These are phyloP conservation scores for Falcunculus frontatus DNA, from an alignment of 2,113 vertebrate species.

Conservation along the genomic window DNA sequence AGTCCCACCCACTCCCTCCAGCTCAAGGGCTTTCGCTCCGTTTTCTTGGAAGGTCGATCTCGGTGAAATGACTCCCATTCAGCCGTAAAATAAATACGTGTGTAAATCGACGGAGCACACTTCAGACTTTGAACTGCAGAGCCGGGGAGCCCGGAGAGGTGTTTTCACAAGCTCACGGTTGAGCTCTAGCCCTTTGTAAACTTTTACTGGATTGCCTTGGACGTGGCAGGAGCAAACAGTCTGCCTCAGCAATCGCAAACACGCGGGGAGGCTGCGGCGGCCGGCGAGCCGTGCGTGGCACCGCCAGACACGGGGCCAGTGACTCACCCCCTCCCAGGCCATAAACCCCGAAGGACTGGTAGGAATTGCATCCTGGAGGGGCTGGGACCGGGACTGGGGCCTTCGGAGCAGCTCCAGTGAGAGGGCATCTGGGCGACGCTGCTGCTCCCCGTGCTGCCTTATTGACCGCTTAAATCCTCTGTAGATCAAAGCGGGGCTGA, in stretches of 20 bases:
- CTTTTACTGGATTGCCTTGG: conserved; percentile 39
- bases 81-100: neutral
- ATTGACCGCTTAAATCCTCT: conserved; percentile 19
- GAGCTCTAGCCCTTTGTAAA: conserved; percentile 61
- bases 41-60: neutral
- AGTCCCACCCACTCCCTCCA: neutral
- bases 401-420: neutral
- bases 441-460: conserved; percentile 1
- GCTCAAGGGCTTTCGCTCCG: neutral
- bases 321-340: conserved; percentile 27
- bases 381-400: neutral
- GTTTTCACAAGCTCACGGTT: conserved; percentile 53
- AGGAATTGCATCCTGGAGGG: neutral
- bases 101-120: neutral
- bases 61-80: neutral
- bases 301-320: conserved; percentile 21
- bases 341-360: conserved; percentile 25
- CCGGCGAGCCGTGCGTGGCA: conserved; percentile 17
- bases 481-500: conserved; percentile 44
- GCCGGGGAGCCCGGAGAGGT: neutral
- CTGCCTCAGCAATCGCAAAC: conserved; percentile 39
- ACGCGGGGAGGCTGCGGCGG: neutral
- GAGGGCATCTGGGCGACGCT: neutral
- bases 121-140: conserved; percentile 62
- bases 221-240: conserved; percentile 53